Evolutionary conservation across 1,140 invertebrate species (phyloP), one percentile per base, ranked within the genome.

Genomic region (Cydia splendana): DNA sequence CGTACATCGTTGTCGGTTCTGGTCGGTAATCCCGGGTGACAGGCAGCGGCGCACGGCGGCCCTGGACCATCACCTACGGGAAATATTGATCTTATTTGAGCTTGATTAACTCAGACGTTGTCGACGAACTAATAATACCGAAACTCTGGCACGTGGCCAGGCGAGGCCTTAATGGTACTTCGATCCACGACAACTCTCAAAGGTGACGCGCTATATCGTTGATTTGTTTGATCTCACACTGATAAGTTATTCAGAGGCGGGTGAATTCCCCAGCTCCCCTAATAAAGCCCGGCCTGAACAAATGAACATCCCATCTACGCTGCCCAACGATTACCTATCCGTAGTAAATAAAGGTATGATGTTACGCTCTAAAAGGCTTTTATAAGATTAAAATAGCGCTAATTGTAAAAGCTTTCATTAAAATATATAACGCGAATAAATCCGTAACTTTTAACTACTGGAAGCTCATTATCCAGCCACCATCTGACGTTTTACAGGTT

Each of bases 71-170:
- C 87, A 89, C 85, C 87, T 87, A 88, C 86, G 86, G 87, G 84
- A 85, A 91, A 87, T 93, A 93, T 93, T 88, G 91, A 93, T 93
- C 89, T 91, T 92, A 92, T 92, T 93, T 91, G 90, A 91, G 91
- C 87, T 91, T 93, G 91, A 93, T 93, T 91, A 93, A 91, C 90
- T 89, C 89, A 82, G 87, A 89, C 87, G 88, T 85, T 87, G 88
- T 88, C 85, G 87, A 87, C 86, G 86, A 83, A 86, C 89, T 93
- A 93, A 93, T 93, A 93, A 93, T 93, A 93, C 86, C 85, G 76
- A 83, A 80, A 82, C 84, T 84, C 88, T 92, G 91, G 91, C 91
- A 90, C 81, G 78, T 84, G 75, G 90, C 91, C 91, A 93, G 90
- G 82, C 84, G 87, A 88, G 88, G 89, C 81, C 88, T 92, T 93